Evolutionary conservation across 2,113 vertebrate genomes (phyloP).

Genomic region (Malurus alboscapulatus): DNA sequence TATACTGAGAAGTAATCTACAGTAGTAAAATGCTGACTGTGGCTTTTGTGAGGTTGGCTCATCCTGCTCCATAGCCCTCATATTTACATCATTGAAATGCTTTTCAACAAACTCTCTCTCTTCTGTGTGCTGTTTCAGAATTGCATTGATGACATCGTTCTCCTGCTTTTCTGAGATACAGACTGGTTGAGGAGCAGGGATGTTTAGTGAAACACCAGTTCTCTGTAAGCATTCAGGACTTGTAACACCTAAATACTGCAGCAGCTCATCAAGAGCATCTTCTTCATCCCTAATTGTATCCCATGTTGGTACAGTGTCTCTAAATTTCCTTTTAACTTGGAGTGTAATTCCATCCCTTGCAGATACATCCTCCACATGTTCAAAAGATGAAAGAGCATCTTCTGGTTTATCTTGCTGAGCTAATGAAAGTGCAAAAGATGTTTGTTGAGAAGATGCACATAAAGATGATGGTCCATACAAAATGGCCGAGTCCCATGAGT

Average conservation of each 20-base stretch:
- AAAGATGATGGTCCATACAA: conserved; percentile 88
- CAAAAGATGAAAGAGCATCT: conserved; percentile 62
- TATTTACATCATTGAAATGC: conserved; percentile 89
- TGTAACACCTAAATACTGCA: conserved; percentile 92
- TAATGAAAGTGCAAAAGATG: conserved; percentile 68
- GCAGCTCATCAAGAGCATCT: conserved; percentile 92
- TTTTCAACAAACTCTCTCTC: conserved; percentile 91
- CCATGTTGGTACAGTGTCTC: conserved; percentile 92
- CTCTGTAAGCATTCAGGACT: conserved; percentile 97
- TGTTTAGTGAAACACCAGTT: conserved; percentile 91
- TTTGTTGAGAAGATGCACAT: conserved; percentile 71
- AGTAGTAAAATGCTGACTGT: conserved; percentile 97
- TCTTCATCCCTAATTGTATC: conserved; percentile 90
- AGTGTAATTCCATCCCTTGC: conserved; percentile 79
- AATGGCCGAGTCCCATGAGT: conserved; percentile 96
- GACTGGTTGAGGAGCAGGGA: conserved; percentile 89
- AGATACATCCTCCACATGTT: conserved; percentile 71
- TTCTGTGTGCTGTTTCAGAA: conserved; percentile 93
- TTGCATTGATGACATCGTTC: conserved; percentile 96
- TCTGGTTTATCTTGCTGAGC: conserved; percentile 75
- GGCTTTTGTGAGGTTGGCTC: conserved; percentile 88
- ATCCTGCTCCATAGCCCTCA: conserved; percentile 88
- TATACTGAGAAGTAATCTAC: conserved; percentile 95
- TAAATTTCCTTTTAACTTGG: conserved; percentile 85
- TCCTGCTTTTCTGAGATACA: conserved; percentile 98